phyloP scores from a whole-genome alignment of 2,888 invertebrate genomes.

The Dryobotodes eremita region DNA sequence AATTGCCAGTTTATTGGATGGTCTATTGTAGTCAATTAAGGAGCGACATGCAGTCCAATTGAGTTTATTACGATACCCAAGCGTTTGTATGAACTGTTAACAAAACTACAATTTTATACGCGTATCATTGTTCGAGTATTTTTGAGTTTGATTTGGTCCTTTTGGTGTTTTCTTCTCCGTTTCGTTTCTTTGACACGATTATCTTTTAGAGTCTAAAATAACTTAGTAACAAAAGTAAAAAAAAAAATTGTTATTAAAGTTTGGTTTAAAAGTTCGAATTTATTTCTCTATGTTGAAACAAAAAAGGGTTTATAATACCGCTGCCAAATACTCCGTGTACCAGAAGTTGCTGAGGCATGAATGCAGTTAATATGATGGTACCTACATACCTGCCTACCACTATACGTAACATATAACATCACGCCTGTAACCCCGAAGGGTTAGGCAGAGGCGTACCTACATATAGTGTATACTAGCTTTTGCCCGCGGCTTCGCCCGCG shows the following conservation, averaged over 20 bases:
- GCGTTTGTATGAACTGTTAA: conserved; percentile 63
- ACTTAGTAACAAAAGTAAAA: no score
- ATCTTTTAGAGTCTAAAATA: not conserved
- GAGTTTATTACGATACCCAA: conserved; percentile 77
- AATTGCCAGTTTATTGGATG: conserved; percentile 70
- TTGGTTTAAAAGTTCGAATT: no score
- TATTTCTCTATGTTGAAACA: not conserved
- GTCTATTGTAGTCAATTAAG: conserved; percentile 85
- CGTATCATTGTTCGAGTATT: conserved; percentile 17
- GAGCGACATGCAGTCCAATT: conserved; percentile 84
- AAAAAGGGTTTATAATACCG: no score
- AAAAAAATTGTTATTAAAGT: no score
- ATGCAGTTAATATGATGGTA: not conserved
- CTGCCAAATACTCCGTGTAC: not conserved
- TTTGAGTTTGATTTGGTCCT: not conserved
- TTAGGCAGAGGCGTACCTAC: no score
- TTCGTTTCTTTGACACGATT: not conserved
- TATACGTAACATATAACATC: not conserved
- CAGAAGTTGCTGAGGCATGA: not conserved
- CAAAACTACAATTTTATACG: conserved; percentile 66
- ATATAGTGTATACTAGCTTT: no score
- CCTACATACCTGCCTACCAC: not conserved
- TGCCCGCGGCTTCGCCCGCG: no score
- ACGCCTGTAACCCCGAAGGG: not conserved
- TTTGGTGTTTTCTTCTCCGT: not conserved